Evolutionary conservation across 2,888 invertebrate genomes (phyloP).

Genomic region (Machimus rusticus): DNA sequence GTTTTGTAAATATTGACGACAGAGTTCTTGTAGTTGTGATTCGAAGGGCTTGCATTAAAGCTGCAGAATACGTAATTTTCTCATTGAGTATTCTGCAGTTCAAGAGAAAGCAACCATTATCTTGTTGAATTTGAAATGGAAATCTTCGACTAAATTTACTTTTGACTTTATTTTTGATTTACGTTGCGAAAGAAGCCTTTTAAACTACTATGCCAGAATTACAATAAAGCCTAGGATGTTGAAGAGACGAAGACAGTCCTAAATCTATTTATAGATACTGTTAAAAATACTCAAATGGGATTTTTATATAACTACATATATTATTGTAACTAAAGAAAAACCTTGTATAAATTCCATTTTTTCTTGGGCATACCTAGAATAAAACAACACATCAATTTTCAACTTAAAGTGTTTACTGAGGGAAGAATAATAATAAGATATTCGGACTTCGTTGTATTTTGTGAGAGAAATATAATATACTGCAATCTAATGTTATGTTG

Average conservation of each 20-base stretch:
- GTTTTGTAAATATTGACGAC: slow-evolving; percentile 11
- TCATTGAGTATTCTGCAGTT: not conserved
- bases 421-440: no score
- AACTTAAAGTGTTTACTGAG: no score
- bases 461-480: no score
- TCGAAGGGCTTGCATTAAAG: not conserved
- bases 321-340: no score
- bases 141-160: not conserved
- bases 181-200: not conserved
- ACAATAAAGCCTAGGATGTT: not conserved
- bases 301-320: no score
- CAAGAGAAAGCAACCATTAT: not conserved
- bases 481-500: no score
- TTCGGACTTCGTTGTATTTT: no score
- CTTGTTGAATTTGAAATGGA: not conserved
- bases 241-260: not conserved
- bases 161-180: not conserved
- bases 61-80: not conserved
- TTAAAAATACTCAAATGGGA: no score
- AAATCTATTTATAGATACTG: not conserved
- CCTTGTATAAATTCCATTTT: no score
- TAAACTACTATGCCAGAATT: not conserved
- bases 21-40: not conserved
- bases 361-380: no score
- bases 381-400: no score